phyloP scores from a whole-genome alignment of 2,797 vertebrate genomes.

The Chrysocyon brachyurus region DNA sequence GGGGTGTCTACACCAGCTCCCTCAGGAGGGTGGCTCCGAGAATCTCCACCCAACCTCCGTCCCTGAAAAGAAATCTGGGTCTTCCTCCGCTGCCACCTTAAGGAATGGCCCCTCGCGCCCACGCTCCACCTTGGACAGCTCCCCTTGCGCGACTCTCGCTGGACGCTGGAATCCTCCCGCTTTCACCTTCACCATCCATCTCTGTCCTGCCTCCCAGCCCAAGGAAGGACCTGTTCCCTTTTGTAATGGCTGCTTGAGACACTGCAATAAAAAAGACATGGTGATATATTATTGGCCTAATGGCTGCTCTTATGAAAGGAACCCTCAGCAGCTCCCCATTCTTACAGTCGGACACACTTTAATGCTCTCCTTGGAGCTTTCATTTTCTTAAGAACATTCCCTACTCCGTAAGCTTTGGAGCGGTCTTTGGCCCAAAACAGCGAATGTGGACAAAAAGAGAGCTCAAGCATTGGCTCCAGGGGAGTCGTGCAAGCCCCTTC shows the following conservation, averaged over 20 bases:
- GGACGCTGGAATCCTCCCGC: background rate
- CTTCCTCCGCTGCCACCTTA: background rate
- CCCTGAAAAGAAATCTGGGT: background rate
- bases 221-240: constrained; percentile 50
- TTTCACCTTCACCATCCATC: constrained; percentile 34
- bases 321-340: background rate
- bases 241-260: constrained; percentile 48
- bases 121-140: constrained; percentile 69
- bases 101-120: background rate
- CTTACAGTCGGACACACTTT: background rate
- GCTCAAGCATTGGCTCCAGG: background rate
- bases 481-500: background rate
- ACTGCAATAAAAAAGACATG: background rate
- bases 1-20: background rate
- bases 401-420: constrained; percentile 4
- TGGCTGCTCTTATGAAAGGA: constrained; percentile 58
- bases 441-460: background rate
- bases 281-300: constrained; percentile 51
- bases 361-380: constrained; percentile 47
- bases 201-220: constrained; percentile 17
- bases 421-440: background rate
- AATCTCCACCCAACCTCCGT: background rate
- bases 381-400: constrained; percentile 30
- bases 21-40: background rate
- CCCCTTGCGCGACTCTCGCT: background rate